Base-by-base conservation (phyloP, 2,888 invertebrate genomes). In the Eupeodes latifasciatus region DNA sequence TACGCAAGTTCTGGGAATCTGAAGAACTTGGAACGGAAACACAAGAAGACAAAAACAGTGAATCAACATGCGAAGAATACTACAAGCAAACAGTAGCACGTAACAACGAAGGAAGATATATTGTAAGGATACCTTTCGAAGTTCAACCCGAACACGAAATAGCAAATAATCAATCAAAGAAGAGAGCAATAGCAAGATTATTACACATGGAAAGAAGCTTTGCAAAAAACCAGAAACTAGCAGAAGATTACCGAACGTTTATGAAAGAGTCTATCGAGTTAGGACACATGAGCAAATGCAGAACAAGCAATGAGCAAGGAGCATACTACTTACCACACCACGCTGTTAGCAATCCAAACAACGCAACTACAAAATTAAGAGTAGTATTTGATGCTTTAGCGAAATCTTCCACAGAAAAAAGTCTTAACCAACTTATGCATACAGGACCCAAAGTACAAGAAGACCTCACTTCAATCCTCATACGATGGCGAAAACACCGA, bases 41-140 rank as follows among this genome's bases (percentile, higher is more conserved):
- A 57, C 14, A 67, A 49, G 66, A 34, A 47, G 34, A 27, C 51
- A 7, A 36, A n/a, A 55, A 4, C 3, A 36, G 9, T 11, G 40
- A 34, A 36, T 27, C 57, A 59, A 34, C 7, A 53, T 69, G 69
- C 55, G 69, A 55, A 40, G 55, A 69, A 40, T 55, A 53, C 7
- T 67, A 36, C 27, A 40, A 55, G 4, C 11, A 69, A n/a, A 69
- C 55, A 4, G 36, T 55, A 69, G n/a, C 34, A 34, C 69, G 59
- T 47, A 44, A 72, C 44, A 59, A 36, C 1, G 55, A 55, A 44
- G 44, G 71, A 36, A 71, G 71, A 12, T 69, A 69, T 5, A 71
- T 71, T 55, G 71, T 71, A 19, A 47, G 71, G 14, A 57, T n/a
- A 55, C 27, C 57, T 5, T 55, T 71, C 53, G 44, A 71, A 44